A percentile compares a stretch with the other conserved stretches of the same genome.
Conservation (phyloP, 2,113 vertebrate species). For the Notarius lentiginosus region DNA sequence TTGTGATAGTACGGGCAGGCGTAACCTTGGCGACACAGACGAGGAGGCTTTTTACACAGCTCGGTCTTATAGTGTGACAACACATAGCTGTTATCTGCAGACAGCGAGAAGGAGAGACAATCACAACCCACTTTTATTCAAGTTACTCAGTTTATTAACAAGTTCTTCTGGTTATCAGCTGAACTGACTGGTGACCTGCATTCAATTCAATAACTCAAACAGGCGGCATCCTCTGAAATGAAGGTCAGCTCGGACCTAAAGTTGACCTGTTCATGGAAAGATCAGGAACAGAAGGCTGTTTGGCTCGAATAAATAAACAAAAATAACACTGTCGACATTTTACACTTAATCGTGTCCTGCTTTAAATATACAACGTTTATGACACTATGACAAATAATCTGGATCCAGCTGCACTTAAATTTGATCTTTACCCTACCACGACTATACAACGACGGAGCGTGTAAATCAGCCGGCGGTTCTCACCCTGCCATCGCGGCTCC, state of each 20-base stretch:
- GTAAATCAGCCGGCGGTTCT: neutral
- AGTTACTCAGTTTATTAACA: neutral
- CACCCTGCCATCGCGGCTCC: constrained; percentile 95
- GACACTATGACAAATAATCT: neutral
- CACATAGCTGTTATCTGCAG: constrained; percentile 88
- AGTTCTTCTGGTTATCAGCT: neutral
- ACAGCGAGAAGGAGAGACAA: neutral
- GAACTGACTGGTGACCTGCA: neutral
- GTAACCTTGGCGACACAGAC: constrained; percentile 96
- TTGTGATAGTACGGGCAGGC: constrained; percentile 98
- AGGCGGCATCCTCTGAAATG: neutral
- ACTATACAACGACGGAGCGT: neutral
- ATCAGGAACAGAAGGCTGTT: neutral
- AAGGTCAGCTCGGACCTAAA: too few relatives aligned
- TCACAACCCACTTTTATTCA: neutral
- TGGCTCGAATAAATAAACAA: neutral
- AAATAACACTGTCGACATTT: neutral
- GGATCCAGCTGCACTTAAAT: neutral
- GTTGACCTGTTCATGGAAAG: neutral
- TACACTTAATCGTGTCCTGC: neutral
- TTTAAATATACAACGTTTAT: neutral
- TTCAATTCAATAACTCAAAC: neutral
- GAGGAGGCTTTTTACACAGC: constrained; percentile 95
- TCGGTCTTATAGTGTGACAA: constrained; percentile 98
- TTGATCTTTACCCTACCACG: neutral